Evolutionary conservation across 2,797 vertebrate genomes (phyloP).

Genomic region (Pelochelys cantorii): DNA sequence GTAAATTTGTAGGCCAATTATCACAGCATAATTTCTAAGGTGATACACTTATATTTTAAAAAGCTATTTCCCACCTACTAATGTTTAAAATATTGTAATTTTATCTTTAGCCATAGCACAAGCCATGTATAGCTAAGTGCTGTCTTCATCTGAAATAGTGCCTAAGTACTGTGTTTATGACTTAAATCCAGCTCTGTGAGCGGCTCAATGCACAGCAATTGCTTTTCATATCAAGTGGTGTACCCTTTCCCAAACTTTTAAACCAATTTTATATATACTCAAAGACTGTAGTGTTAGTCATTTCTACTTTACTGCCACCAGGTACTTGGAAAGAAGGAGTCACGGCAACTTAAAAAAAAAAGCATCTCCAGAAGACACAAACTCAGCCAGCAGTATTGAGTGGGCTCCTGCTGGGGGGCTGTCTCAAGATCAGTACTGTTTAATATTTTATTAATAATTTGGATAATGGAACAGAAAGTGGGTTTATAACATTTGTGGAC

Average conservation of each 20-base stretch:
- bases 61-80: background rate
- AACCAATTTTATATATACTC: background rate
- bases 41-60: background rate
- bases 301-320: background rate
- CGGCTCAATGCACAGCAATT: background rate
- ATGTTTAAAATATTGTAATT: background rate
- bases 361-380: constrained; percentile 25
- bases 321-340: constrained; percentile 15
- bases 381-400: background rate
- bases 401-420: too few relatives aligned
- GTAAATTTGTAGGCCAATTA: too few relatives aligned
- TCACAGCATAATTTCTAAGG: background rate
- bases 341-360: constrained; percentile 51
- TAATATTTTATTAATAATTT: too few relatives aligned
- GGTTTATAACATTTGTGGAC: too few relatives aligned
- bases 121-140: background rate
- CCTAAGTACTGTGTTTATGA: background rate
- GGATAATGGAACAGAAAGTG: too few relatives aligned
- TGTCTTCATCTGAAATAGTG: background rate
- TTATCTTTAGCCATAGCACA: background rate
- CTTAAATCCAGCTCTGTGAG: background rate
- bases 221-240: background rate
- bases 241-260: constrained; percentile 17
- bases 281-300: background rate
- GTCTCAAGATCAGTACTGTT: too few relatives aligned